A percentile compares a stretch with the other conserved stretches of the same genome.
These are phyloP conservation scores for Glomeris maerens DNA, from an alignment of 1,140 invertebrate species.

Conservation along the genomic window DNA sequence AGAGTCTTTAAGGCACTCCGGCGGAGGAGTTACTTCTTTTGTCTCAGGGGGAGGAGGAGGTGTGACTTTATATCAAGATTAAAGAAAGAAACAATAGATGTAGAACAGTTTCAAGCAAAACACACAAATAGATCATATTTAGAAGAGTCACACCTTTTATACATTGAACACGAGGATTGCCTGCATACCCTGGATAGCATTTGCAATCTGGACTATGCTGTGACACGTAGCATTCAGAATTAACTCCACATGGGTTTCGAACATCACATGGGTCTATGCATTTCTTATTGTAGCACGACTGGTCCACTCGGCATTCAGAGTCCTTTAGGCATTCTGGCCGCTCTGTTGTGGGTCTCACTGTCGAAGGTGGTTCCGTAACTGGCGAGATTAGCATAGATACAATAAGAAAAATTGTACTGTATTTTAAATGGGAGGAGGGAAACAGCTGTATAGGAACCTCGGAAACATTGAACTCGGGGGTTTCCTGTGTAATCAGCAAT, in stretches of 20 bases:
- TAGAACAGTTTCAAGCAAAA: background rate
- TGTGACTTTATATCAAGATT: too few relatives aligned
- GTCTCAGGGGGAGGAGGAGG: too few relatives aligned
- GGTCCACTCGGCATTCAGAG: slow-evolving; percentile 19
- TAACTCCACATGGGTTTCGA: slow-evolving; percentile 45
- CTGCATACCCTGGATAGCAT: slow-evolving; percentile 50
- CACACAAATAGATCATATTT: background rate
- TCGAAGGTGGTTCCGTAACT: background rate
- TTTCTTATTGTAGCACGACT: slow-evolving; percentile 52
- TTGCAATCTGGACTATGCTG: slow-evolving; percentile 58
- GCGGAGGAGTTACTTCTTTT: too few relatives aligned
- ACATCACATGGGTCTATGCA: slow-evolving; percentile 54
- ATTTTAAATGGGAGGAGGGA: too few relatives aligned
- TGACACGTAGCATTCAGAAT: slow-evolving; percentile 53
- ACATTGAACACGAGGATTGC: slow-evolving; percentile 56
- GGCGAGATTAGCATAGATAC: background rate
- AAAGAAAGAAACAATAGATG: too few relatives aligned
- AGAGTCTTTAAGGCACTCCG: too few relatives aligned
- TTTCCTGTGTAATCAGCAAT: slow-evolving; percentile 44
- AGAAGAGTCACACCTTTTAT: slow-evolving; percentile 8
- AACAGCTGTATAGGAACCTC: background rate
- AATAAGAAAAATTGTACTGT: background rate
- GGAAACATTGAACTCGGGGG: slow-evolving; percentile 28
- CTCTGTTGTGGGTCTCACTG: background rate
- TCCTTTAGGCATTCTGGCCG: slow-evolving; percentile 45